Evolutionary conservation across 1,140 invertebrate species (phyloP).

Genomic region (Orchesella cincta): DNA sequence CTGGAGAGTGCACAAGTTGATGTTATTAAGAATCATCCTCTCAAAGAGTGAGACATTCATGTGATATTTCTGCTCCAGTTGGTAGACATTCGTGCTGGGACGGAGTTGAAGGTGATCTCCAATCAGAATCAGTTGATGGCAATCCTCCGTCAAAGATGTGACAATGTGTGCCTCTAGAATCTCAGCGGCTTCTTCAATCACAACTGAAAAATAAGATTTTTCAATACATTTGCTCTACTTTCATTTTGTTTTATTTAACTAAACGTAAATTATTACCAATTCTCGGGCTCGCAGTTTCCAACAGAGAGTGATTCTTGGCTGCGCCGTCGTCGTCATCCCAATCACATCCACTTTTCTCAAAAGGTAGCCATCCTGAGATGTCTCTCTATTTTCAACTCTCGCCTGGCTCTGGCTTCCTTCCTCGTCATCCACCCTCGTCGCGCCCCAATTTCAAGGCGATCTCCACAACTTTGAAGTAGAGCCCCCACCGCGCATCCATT

Average conservation of each 20-base stretch:
- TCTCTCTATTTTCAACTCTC: constrained; percentile 53
- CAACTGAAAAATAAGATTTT: no score
- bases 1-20: constrained; percentile 46
- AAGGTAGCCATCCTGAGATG: constrained; percentile 53
- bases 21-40: constrained; percentile 56
- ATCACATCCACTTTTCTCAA: constrained; percentile 58
- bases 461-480: constrained; percentile 5
- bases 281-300: constrained; percentile 64
- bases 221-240: no score
- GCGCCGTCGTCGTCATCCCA: constrained; percentile 79
- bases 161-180: constrained; percentile 76
- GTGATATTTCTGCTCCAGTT: constrained; percentile 54
- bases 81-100: constrained; percentile 55
- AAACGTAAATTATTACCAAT: no score
- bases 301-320: constrained; percentile 65
- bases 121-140: constrained; percentile 79
- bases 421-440: constrained; percentile 24
- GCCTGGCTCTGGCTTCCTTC: constrained; percentile 30
- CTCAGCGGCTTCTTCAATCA: constrained; percentile 85
- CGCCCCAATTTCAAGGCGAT: not conserved
- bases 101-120: constrained; percentile 62
- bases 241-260: no score
- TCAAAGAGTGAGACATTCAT: constrained; percentile 58
- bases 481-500: no score
- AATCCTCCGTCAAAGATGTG: constrained; percentile 68